Evolutionary conservation across 2,113 vertebrate species (phyloP).

Genomic region (Cephalopholis sonnerati): DNA sequence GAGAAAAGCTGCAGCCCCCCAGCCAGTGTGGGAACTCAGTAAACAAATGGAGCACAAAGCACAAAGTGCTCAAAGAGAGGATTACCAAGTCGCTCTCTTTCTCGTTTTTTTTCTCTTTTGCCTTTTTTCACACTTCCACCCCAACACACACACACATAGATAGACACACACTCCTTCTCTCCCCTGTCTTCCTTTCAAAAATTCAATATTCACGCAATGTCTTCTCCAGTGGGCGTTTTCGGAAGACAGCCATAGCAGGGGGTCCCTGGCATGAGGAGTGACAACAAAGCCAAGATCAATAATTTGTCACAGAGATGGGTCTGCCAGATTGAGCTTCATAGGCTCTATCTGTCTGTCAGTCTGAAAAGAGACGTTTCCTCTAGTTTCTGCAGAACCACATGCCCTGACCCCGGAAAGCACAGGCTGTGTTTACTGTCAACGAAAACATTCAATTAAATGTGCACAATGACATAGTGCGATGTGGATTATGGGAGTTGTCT

Average conservation of each 20-base stretch:
- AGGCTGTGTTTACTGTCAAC: slow-evolving; percentile 58
- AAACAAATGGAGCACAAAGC: slow-evolving; percentile 74
- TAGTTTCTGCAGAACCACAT: slow-evolving; percentile 40
- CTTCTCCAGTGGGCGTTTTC: slow-evolving; percentile 55
- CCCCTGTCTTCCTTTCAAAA: slow-evolving; percentile 15
- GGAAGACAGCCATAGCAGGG: slow-evolving; percentile 48
- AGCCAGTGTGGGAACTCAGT: slow-evolving; percentile 66
- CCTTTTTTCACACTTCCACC: slow-evolving; percentile 35
- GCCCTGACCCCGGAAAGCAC: slow-evolving; percentile 49
- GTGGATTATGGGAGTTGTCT: slow-evolving; percentile 68
- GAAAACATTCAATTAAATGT: slow-evolving; percentile 70
- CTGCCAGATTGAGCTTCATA: slow-evolving; percentile 41
- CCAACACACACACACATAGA: slow-evolving; percentile 4
- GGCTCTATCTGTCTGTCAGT: slow-evolving; percentile 40
- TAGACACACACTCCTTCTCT: slow-evolving; percentile 13
- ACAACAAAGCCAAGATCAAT: slow-evolving; percentile 72
- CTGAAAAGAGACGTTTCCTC: slow-evolving; percentile 52
- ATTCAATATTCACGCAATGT: slow-evolving; percentile 62
- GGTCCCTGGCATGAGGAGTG: slow-evolving; percentile 42
- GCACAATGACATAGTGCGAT: slow-evolving; percentile 54
- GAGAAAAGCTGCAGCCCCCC: slow-evolving; percentile 59
- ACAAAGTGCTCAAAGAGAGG: slow-evolving; percentile 68
- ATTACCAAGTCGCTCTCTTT: slow-evolving; percentile 63
- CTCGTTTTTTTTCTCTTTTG: slow-evolving; percentile 25
- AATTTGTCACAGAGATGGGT: slow-evolving; percentile 63